These are phyloP conservation scores for Tetraodon nigroviridis DNA, from an alignment of 2,113 vertebrate species.

Conservation along the genomic window DNA sequence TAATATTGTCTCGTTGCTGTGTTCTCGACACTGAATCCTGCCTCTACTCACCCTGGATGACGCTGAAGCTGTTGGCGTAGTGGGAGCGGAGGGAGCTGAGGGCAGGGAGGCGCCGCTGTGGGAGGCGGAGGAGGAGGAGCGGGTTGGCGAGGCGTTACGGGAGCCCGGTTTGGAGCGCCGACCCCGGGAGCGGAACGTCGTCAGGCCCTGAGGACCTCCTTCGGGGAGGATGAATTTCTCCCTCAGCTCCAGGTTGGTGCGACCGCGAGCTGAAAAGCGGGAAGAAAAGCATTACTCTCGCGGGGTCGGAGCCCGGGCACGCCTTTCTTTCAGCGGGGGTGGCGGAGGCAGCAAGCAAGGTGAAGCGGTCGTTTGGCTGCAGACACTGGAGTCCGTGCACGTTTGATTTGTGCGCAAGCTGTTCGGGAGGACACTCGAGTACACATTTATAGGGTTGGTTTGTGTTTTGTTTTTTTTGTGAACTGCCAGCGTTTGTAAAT, in stretches of 20 bases:
- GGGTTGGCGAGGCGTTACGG: constrained; percentile 89
- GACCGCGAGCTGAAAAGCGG: constrained; percentile 82
- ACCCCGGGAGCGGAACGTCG: constrained; percentile 89
- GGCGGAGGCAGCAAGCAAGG: constrained; percentile 60
- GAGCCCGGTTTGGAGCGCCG: constrained; percentile 94
- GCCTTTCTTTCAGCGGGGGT: constrained; percentile 46
- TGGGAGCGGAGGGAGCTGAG: constrained; percentile 89
- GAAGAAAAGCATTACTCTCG: background rate
- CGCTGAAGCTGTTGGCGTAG: constrained; percentile 86
- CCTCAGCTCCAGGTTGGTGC: constrained; percentile 95
- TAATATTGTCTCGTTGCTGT: too few relatives aligned
- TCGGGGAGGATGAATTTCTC: constrained; percentile 98
- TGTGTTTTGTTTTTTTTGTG: constrained; percentile 12
- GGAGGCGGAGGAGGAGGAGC: constrained; percentile 94
- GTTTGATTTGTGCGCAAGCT: constrained; percentile 38
- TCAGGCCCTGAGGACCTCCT: constrained; percentile 89
- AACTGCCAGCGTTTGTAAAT: constrained; percentile 13
- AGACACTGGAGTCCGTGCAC: constrained; percentile 41
- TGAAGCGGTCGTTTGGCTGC: constrained; percentile 53
- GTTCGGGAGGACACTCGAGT: constrained; percentile 12
- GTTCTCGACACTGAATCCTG: background rate
- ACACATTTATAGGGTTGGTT: background rate
- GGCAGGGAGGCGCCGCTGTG: constrained; percentile 93
- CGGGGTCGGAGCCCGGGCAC: rapidly evolving
- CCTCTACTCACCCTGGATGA: constrained; percentile 85